Base-by-base conservation (phyloP, 2,888 invertebrate genomes). In the Caenorhabditis sp. region DNA sequence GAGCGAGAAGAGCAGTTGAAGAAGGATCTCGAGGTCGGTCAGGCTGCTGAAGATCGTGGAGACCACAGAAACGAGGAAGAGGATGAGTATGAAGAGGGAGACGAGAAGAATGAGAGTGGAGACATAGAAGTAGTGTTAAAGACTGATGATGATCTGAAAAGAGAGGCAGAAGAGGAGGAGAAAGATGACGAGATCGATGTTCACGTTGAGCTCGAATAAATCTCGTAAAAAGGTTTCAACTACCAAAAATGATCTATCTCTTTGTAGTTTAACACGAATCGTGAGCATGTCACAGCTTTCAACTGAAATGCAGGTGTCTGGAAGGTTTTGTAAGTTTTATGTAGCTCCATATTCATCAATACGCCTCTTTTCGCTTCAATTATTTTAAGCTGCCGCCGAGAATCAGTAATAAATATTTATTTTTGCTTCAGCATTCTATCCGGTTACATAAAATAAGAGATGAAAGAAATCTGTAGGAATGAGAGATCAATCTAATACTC, bases 1-100 rank as follows among this genome's bases (percentile, higher is more conserved):
- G 74, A 87, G 14, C 84, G 88, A 16, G 76, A 86, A 41, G 85
- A 88, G 38, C 76, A 88, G 59, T 63, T 82, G 51, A 64, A 77
- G 16, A 44, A 22, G 3, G 80, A 82, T 0, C 31, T 79, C 16
- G 84, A 72, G 5, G 54, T 41, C 14, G 47, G 47, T 5, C n/a
- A 47, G 19, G 47, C 47, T 47, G 47, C 72, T 22, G 72, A 75
- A 19, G n/a, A 56, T 24, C 68, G 54, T 14, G 86, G 28, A 31
- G 82, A 84, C 54, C 76, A 75, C 19, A 69, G 56, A 4, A 73
- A 77, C 4, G 73, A 58, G 12, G 80, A 72, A 41, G 69, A 75
- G 10, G 73, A 82, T n/a, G 77, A 79, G 2, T 59, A 75, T 19
- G 79, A 74, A 8, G 64, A 68, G 0, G 49, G 63, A 7, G 72